phyloP scores from a whole-genome alignment of 2,888 invertebrate species.

The Suillia variegata region DNA sequence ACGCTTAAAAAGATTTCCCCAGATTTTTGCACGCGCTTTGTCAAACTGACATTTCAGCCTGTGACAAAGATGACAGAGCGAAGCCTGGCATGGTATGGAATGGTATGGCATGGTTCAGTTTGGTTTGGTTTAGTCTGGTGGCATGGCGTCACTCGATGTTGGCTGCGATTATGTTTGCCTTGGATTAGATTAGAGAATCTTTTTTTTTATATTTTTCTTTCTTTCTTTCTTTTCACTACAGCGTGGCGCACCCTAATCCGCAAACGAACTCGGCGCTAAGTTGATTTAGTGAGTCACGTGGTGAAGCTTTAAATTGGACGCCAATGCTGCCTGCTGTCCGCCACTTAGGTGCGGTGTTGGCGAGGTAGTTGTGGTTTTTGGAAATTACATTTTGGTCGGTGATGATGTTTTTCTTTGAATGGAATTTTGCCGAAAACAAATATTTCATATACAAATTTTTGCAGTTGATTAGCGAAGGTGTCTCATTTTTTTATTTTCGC shows the following conservation, averaged over 20 bases:
- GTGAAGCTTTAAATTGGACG: slow-evolving; percentile 43
- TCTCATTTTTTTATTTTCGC: too few relatives aligned
- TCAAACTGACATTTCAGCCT: slow-evolving; percentile 49
- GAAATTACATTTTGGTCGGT: too few relatives aligned
- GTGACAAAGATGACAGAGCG: slow-evolving; percentile 12
- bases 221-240: background rate
- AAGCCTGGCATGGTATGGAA: slow-evolving; percentile 21
- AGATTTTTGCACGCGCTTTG: slow-evolving; percentile 53
- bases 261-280: slow-evolving; percentile 40
- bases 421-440: too few relatives aligned
- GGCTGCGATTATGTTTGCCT: slow-evolving; percentile 30
- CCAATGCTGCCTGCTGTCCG: slow-evolving; percentile 4
- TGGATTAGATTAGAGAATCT: slow-evolving; percentile 40
- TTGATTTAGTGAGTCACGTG: slow-evolving; percentile 55
- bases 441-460: too few relatives aligned
- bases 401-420: too few relatives aligned
- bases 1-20: slow-evolving; percentile 37
- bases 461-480: too few relatives aligned
- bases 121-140: too few relatives aligned
- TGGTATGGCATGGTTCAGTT: too few relatives aligned
- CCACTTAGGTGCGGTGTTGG: background rate
- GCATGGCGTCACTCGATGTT: slow-evolving; percentile 4
- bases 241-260: slow-evolving; percentile 28
- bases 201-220: slow-evolving; percentile 25
- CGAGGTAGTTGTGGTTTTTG: too few relatives aligned